Conservation (phyloP, 1,140 invertebrate species). For the Drosophila pandora region DNA sequence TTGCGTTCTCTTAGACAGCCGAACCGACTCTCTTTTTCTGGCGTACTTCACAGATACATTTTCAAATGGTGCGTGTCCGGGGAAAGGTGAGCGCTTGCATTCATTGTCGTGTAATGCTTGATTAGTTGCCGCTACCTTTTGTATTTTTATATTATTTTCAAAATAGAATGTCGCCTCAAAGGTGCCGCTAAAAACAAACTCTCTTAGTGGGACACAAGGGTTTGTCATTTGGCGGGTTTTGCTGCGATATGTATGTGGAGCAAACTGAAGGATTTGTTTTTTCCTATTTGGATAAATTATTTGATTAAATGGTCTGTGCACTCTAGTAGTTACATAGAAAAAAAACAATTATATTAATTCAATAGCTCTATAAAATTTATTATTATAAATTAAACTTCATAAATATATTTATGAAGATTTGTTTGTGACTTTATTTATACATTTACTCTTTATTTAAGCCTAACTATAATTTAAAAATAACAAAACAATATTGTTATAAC, state of each 20-base stretch:
- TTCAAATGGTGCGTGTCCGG: background rate
- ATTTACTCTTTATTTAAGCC: no score
- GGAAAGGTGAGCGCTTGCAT: conserved; percentile 16
- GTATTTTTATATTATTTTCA: conserved; percentile 11
- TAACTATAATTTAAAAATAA: no score
- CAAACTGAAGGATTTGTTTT: background rate
- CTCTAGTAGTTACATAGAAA: no score
- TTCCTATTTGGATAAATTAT: background rate
- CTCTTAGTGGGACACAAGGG: background rate
- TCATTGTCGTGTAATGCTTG: conserved; percentile 9
- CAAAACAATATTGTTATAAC: no score
- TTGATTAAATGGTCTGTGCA: background rate
- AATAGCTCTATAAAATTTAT: no score
- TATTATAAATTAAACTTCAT: no score
- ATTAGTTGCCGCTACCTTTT: conserved; percentile 20
- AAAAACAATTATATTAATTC: no score
- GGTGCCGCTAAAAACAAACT: conserved; percentile 8
- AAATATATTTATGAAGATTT: no score
- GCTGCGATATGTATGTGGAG: background rate
- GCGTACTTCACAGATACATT: conserved; percentile 20
- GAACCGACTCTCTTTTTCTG: conserved; percentile 7
- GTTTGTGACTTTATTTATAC: no score
- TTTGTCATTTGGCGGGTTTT: background rate
- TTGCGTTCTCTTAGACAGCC: conserved; percentile 19
- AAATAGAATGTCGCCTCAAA: conserved; percentile 22